Conservation (phyloP, 2,113 vertebrate species). For the Ailurus styani region DNA sequence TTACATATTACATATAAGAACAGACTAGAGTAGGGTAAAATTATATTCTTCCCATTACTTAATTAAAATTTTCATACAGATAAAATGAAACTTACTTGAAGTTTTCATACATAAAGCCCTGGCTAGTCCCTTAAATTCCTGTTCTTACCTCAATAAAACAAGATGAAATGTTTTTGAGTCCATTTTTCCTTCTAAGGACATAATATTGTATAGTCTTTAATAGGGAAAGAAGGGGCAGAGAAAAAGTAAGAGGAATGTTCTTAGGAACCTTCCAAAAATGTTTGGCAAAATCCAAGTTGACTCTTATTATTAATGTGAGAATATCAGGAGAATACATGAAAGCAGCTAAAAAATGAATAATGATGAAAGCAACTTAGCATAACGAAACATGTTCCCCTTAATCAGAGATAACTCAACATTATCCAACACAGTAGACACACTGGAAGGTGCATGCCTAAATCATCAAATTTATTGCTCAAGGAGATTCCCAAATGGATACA, state of each 20-base stretch:
- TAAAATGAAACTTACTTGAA: background rate
- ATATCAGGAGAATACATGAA: slow-evolving; percentile 48
- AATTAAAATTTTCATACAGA: background rate
- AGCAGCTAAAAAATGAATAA: slow-evolving; percentile 28
- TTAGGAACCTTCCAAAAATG: slow-evolving; percentile 24
- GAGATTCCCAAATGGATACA: slow-evolving; percentile 32
- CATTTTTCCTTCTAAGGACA: background rate
- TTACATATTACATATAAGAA: background rate
- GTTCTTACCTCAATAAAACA: background rate
- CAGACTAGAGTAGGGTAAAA: background rate
- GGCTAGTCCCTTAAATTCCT: background rate
- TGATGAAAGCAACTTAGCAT: slow-evolving; percentile 16
- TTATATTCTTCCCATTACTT: background rate
- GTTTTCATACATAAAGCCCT: background rate
- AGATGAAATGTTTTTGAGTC: background rate
- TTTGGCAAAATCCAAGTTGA: slow-evolving; percentile 36
- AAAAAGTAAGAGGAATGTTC: slow-evolving; percentile 13
- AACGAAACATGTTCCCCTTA: background rate
- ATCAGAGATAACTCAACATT: slow-evolving; percentile 28
- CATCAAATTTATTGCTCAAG: slow-evolving; percentile 49
- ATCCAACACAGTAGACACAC: slow-evolving; percentile 57
- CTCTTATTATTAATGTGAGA: slow-evolving; percentile 25
- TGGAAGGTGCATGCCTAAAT: slow-evolving; percentile 6
- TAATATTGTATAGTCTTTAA: background rate
- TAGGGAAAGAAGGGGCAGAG: background rate